phyloP scores from a whole-genome alignment of 2,888 invertebrate genomes.

The Glyphotaelius pellucidus region DNA sequence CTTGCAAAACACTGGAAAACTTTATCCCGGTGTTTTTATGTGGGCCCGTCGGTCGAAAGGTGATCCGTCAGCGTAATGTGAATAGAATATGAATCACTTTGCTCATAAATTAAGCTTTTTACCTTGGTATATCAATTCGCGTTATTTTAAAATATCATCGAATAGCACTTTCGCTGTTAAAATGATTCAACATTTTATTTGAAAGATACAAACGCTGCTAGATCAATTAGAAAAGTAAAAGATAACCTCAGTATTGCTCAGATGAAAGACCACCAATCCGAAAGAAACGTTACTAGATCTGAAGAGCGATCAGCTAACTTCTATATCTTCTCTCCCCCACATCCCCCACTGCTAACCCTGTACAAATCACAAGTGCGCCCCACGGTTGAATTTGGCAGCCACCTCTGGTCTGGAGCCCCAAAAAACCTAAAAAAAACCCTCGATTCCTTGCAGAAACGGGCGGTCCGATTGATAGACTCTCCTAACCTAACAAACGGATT shows the following conservation, averaged over 20 bases:
- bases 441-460: too few species aligned
- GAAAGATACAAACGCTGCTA: not conserved
- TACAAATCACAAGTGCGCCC: too few species aligned
- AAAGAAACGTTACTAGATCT: not conserved
- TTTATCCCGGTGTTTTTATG: slow-evolving; percentile 63
- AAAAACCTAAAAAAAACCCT: too few species aligned
- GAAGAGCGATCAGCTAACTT: too few species aligned
- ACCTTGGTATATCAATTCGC: slow-evolving; percentile 7
- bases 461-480: too few species aligned
- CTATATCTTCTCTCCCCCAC: too few species aligned
- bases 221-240: not conserved
- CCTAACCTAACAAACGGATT: too few species aligned
- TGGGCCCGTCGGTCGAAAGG: slow-evolving; percentile 41
- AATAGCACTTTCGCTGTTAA: not conserved
- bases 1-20: slow-evolving; percentile 64
- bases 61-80: slow-evolving; percentile 55
- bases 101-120: slow-evolving; percentile 38
- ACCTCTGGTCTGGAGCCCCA: too few species aligned
- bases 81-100: slow-evolving; percentile 49
- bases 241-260: not conserved
- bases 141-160: slow-evolving; percentile 9
- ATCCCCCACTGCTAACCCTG: too few species aligned
- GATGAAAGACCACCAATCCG: not conserved
- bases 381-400: too few species aligned
- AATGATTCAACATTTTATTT: not conserved